phyloP scores from a whole-genome alignment of 2,797 vertebrate species.

The Rhynchonycteris naso region DNA sequence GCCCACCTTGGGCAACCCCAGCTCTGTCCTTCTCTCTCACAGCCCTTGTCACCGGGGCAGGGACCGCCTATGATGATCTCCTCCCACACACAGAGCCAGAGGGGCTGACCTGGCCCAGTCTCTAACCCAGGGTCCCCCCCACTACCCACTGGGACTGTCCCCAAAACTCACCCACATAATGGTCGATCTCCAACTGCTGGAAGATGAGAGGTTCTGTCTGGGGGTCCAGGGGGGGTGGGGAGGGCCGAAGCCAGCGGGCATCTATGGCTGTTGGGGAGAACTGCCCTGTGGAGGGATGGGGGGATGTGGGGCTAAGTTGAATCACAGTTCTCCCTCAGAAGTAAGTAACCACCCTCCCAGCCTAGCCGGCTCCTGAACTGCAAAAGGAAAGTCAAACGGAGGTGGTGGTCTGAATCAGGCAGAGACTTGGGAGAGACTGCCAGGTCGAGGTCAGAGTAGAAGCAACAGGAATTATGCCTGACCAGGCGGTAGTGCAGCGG shows the following conservation, averaged over 20 bases:
- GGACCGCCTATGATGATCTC: not conserved
- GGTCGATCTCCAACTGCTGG: conserved; percentile 95
- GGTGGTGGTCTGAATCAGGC: not conserved
- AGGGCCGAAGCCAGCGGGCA: conserved; percentile 91
- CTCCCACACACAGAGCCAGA: not conserved
- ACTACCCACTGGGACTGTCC: not conserved
- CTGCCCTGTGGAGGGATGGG: conserved; percentile 84
- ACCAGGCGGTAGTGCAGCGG: no score
- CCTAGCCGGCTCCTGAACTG: not conserved
- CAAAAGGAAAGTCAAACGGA: not conserved
- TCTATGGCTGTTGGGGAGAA: conserved; percentile 88
- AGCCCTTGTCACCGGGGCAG: not conserved
- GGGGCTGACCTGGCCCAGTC: not conserved
- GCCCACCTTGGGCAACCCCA: not conserved
- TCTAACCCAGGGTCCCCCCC: not conserved
- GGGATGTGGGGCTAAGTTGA: not conserved
- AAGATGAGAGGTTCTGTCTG: conserved; percentile 88
- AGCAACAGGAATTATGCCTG: not conserved
- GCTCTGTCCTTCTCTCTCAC: not conserved
- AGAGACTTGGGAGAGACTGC: fast-evolving
- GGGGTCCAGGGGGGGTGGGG: conserved; percentile 83
- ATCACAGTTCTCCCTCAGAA: fast-evolving
- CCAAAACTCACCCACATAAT: conserved; percentile 91
- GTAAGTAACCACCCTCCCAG: fast-evolving
- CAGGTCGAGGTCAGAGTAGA: not conserved